These are phyloP conservation scores for Euphydryas editha DNA, from an alignment of 2,888 invertebrate genomes.

Conservation along the genomic window DNA sequence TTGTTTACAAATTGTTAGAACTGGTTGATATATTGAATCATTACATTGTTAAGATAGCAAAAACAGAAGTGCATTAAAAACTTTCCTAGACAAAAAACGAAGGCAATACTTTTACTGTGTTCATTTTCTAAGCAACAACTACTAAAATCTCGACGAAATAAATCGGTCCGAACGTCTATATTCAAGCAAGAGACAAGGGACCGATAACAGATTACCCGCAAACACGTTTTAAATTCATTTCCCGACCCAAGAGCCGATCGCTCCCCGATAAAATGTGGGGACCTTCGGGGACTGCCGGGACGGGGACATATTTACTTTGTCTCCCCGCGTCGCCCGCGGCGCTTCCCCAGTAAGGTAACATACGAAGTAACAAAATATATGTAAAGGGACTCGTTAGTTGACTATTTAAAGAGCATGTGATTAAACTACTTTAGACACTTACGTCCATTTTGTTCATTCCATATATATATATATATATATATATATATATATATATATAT, in stretches of 20 bases:
- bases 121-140: constrained; percentile 36
- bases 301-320: constrained; percentile 83
- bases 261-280: constrained; percentile 81
- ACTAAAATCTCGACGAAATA: constrained; percentile 72
- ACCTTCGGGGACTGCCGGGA: constrained; percentile 66
- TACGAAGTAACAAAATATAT: constrained; percentile 82
- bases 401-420: constrained; percentile 59
- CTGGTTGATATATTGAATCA: not conserved
- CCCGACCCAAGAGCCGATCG: constrained; percentile 82
- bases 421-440: not conserved
- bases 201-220: constrained; percentile 84
- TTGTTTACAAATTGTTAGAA: not conserved
- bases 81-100: not conserved
- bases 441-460: too few relatives aligned
- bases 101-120: not conserved
- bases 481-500: too few relatives aligned
- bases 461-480: too few relatives aligned
- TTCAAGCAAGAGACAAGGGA: constrained; percentile 81
- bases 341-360: constrained; percentile 81
- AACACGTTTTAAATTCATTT: constrained; percentile 84
- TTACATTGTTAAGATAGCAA: not conserved
- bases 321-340: constrained; percentile 74
- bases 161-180: constrained; percentile 76
- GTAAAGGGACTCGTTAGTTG: constrained; percentile 73
- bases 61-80: not conserved